These are phyloP conservation scores for Merodon equestris DNA, from an alignment of 2,888 invertebrate genomes.

Conservation along the genomic window DNA sequence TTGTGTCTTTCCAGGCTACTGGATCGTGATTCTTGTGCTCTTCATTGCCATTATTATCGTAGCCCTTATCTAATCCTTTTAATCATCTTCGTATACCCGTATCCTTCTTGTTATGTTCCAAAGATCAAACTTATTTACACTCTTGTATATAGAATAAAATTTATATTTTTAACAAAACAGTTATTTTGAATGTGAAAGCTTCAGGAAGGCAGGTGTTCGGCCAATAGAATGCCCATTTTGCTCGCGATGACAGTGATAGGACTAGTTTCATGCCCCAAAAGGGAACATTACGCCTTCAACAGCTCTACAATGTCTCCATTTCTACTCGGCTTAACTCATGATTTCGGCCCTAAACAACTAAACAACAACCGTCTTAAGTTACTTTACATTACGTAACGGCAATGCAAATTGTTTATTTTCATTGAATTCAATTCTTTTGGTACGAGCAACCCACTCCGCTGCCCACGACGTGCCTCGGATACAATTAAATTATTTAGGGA, in stretches of 20 bases:
- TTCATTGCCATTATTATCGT: constrained; percentile 84
- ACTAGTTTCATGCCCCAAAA: too few relatives aligned
- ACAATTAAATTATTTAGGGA: constrained; percentile 59
- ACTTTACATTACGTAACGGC: too few relatives aligned
- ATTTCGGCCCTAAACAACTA: too few relatives aligned
- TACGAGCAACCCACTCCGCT: constrained; percentile 18
- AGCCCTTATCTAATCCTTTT: constrained; percentile 73
- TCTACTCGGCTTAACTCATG: too few relatives aligned
- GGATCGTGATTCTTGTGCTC: constrained; percentile 85
- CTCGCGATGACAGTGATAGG: too few relatives aligned
- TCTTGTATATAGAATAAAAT: constrained; percentile 38
- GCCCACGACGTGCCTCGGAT: constrained; percentile 33
- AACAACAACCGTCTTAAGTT: too few relatives aligned
- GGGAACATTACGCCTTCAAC: too few relatives aligned
- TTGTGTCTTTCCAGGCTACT: constrained; percentile 81
- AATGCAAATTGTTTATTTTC: constrained; percentile 40
- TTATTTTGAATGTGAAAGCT: too few relatives aligned
- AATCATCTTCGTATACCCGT: constrained; percentile 35
- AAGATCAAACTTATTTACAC: constrained; percentile 55
- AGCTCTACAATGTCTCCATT: too few relatives aligned
- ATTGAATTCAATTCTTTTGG: constrained; percentile 26
- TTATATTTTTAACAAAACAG: constrained; percentile 41
- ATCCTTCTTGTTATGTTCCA: constrained; percentile 58
- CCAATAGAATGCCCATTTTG: too few relatives aligned
- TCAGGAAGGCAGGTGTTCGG: too few relatives aligned